phyloP scores from a whole-genome alignment of 2,888 invertebrate genomes.

The Scelioninae gen. 2 region DNA sequence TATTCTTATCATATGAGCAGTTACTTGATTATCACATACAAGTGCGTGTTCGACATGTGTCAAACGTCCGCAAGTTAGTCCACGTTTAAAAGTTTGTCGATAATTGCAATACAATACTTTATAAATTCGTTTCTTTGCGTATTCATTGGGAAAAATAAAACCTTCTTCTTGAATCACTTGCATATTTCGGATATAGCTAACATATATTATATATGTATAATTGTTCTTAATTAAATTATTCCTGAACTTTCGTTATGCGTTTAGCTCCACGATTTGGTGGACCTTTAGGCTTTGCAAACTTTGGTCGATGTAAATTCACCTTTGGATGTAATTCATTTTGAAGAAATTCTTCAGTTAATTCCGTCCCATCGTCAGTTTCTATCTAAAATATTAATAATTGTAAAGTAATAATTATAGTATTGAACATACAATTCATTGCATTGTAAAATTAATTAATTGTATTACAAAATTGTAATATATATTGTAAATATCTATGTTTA shows the following conservation, averaged over 20 bases:
- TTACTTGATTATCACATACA: conserved; percentile 45
- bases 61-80: conserved; percentile 30
- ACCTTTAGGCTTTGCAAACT: conserved; percentile 97
- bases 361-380: conserved; percentile 84
- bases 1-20: conserved; percentile 32
- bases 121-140: conserved; percentile 35
- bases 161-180: background rate
- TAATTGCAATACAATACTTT: conserved; percentile 29
- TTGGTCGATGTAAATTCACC: conserved; percentile 89
- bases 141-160: conserved; percentile 32
- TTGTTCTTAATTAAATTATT: conserved; percentile 45
- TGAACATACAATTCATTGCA: background rate
- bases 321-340: conserved; percentile 97
- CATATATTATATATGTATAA: conserved; percentile 35
- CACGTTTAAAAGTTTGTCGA: conserved; percentile 21
- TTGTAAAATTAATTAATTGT: too few relatives aligned
- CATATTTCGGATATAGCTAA: conserved; percentile 23
- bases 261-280: conserved; percentile 95
- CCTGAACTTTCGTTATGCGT: conserved; percentile 84
- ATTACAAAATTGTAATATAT: background rate
- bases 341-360: conserved; percentile 92
- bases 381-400: conserved; percentile 24
- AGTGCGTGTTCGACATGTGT: conserved; percentile 34
- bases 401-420: conserved; percentile 2
- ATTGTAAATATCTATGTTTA: too few relatives aligned